Evolutionary conservation across 2,113 vertebrate species (phyloP), one percentile per base, ranked within the genome.

Genomic region (Scomber japonicus): DNA sequence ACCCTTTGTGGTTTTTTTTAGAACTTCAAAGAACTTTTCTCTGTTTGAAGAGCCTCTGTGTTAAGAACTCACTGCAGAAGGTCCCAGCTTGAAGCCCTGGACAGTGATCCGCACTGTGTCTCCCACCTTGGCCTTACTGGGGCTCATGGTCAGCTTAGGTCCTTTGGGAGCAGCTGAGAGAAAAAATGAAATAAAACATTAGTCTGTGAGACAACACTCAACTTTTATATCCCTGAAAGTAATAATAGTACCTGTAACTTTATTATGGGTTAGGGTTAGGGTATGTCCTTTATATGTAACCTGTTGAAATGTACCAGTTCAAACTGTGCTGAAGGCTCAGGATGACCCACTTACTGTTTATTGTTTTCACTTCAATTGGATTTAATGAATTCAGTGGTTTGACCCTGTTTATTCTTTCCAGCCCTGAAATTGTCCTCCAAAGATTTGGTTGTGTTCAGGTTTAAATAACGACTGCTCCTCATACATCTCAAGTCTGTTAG

Each of bases 61-160:
- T 53, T 16, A 40, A 7, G 54, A 27, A 85, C 92, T 91, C 87
- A 93, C 92, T 75, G 82, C 80, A 4, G 40, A 88, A 0, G 51
- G 56, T 61, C 84, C 65, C 51, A 97, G 96, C 96, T 98, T 96
- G 89, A 98, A 98, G 10, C 96, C 97, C 10, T 97, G 96, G 68
- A 98, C 95, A 17, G 93, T 80, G 71, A 99, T 97, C 74, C 95
- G 91, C 30, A 98, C 97, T 0, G 97, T 98, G 91, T 98, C 97
- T 66, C 97, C 97, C 0, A 98, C 97, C 0, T 91, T 96, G 14
- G 96, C 97, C 92, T 94, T 95, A 1, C 90, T 94, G 2, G 97
- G 97, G 0, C 84, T 96, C 96, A 97, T 95, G 0, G 85, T 78
- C 75, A 98, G 96, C 92, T 96, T 96, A 0, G 97, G 97, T n/a